A percentile compares a stretch with the other conserved stretches of the same genome.
Evolutionary conservation across 23 tunicate genomes (phyloP).

Genomic region (Ciona savignyi): DNA sequence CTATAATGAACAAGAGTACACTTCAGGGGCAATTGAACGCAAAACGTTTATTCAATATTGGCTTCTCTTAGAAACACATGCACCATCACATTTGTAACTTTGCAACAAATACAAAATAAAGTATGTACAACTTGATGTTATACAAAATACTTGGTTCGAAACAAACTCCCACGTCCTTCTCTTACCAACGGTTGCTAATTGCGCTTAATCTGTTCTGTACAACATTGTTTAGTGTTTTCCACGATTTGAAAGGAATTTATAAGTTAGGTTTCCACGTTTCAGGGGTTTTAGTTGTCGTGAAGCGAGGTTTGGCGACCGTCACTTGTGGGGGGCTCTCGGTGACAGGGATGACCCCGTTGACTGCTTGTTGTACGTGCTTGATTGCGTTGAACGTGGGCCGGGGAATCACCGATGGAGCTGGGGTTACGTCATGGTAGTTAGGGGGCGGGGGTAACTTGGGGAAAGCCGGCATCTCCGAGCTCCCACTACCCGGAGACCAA

Average conservation of each 20-base stretch:
- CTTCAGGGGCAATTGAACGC: no score
- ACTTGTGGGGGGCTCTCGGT: not conserved
- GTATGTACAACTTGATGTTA: no score
- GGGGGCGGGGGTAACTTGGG: constrained; percentile 14
- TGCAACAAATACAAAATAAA: no score
- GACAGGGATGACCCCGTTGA: not conserved
- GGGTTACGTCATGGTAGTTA: constrained; percentile 5
- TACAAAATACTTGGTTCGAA: no score
- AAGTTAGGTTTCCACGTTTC: constrained; percentile 16
- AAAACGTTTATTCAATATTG: no score
- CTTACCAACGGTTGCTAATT: no score
- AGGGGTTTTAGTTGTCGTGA: not conserved
- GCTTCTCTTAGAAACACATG: no score
- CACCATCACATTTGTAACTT: no score
- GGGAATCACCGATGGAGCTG: not conserved
- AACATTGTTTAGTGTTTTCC: constrained; percentile 1
- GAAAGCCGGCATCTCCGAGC: not conserved
- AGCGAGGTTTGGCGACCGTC: constrained; percentile 11
- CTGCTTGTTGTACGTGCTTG: not conserved
- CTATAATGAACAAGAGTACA: no score
- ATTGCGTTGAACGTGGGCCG: constrained; percentile 5
- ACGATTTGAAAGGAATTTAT: not conserved
- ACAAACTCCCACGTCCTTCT: no score
- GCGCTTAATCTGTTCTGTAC: no score
- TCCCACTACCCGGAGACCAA: constrained; percentile 5